These are phyloP conservation scores for Dreissena polymorpha DNA, from an alignment of 1,140 invertebrate species.

Conservation along the genomic window DNA sequence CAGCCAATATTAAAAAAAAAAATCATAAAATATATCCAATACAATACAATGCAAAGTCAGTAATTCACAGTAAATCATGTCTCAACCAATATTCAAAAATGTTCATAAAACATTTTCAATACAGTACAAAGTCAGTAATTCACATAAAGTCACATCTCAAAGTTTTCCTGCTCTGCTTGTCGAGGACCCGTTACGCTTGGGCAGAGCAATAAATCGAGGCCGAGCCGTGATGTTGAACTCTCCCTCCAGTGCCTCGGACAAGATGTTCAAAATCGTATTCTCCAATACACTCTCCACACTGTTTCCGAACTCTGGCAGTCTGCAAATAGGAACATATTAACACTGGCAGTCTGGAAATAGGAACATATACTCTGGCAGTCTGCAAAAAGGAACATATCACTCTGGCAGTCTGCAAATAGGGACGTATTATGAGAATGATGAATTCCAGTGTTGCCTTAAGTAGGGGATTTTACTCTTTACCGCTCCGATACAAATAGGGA, in stretches of 20 bases:
- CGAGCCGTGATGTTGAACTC: conserved; percentile 78
- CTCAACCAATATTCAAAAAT: no score
- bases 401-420: conserved; percentile 70
- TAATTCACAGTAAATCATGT: no score
- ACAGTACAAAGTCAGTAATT: neutral
- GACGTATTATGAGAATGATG: no score
- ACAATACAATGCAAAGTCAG: no score
- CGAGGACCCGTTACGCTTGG: conserved; percentile 65
- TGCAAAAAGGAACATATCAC: conserved; percentile 60
- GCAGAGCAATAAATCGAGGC: conserved; percentile 77
- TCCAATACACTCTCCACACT: conserved; percentile 75
- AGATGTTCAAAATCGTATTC: conserved; percentile 77
- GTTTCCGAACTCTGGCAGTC: conserved; percentile 75
- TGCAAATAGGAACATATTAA: conserved; percentile 61
- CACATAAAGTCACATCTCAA: neutral
- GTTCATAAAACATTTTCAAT: no score
- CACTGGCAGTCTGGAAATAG: conserved; percentile 70
- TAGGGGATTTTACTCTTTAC: no score
- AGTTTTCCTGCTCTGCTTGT: conserved; percentile 16
- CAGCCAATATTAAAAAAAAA: no score
- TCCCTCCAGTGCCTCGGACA: conserved; percentile 75
- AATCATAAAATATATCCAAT: no score
- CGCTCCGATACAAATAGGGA: no score
- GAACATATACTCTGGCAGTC: conserved; percentile 66
- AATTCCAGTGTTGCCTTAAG: no score